A percentile compares a stretch with the other conserved stretches of the same genome.
Evolutionary conservation across 2,113 vertebrate genomes (phyloP).

Genomic region (Tachysurus vachellii): DNA sequence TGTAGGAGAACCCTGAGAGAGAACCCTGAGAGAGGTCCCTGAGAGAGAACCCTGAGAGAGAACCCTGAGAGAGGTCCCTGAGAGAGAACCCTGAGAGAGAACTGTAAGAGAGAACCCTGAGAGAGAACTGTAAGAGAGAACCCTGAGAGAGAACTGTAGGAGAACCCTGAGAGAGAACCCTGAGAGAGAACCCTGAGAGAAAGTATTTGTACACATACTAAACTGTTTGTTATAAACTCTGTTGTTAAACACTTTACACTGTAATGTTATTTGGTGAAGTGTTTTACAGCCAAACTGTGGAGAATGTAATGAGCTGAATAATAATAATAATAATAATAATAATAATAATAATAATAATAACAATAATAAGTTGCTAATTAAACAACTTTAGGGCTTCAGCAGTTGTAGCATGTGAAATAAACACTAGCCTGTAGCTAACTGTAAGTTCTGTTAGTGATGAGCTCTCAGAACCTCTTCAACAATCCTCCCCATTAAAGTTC

Average conservation of each 20-base stretch:
- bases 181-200: neutral
- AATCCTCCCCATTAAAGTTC: neutral
- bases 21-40: neutral
- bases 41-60: too few relatives aligned
- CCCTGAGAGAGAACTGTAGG: neutral
- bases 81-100: neutral
- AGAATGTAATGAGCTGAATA: neutral
- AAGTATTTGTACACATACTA: neutral
- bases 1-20: neutral
- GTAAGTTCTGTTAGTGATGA: neutral
- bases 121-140: neutral
- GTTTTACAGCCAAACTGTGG: neutral
- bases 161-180: neutral
- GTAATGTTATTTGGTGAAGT: neutral
- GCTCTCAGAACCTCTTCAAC: neutral
- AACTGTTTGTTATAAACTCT: neutral
- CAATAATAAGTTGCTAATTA: too few relatives aligned
- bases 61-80: neutral
- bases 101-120: neutral
- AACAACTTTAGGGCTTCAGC: neutral
- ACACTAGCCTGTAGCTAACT: neutral
- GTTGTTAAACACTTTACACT: neutral
- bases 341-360: too few relatives aligned
- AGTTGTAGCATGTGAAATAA: neutral
- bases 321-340: neutral